Evolutionary conservation across 2,888 invertebrate species (phyloP).

Genomic region (Trachelus iudaicus): DNA sequence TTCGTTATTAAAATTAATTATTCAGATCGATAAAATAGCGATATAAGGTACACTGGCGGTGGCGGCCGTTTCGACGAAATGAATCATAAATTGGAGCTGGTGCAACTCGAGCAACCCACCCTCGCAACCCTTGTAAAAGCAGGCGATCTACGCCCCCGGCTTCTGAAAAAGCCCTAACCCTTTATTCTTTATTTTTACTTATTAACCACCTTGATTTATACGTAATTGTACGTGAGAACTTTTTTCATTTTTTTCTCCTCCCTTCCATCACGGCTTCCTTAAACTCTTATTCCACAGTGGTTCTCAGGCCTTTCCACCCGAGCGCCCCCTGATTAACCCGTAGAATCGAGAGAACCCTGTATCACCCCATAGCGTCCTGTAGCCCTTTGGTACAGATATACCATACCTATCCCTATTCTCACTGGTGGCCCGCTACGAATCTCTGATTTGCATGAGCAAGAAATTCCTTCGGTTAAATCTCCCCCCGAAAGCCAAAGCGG

Average conservation of each 20-base stretch:
- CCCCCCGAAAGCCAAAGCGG: slow-evolving; percentile 39
- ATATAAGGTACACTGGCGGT: slow-evolving; percentile 58
- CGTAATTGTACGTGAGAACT: slow-evolving; percentile 54
- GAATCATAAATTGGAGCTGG: slow-evolving; percentile 63
- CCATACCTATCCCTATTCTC: not conserved
- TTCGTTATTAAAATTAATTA: slow-evolving; percentile 65
- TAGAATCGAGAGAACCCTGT: slow-evolving; percentile 35
- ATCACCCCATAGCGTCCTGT: not conserved
- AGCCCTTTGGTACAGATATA: not conserved
- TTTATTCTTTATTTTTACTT: slow-evolving; percentile 52
- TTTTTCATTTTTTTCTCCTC: slow-evolving; percentile 50
- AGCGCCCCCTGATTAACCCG: slow-evolving; percentile 54
- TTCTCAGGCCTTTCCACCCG: slow-evolving; percentile 45
- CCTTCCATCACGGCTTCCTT: slow-evolving; percentile 9
- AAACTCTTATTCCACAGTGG: slow-evolving; percentile 46
- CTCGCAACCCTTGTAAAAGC: slow-evolving; percentile 26
- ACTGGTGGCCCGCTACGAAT: slow-evolving; percentile 34
- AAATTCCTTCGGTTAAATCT: slow-evolving; percentile 53
- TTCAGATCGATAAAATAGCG: slow-evolving; percentile 63
- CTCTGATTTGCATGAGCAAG: slow-evolving; percentile 59
- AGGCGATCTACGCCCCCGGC: not conserved
- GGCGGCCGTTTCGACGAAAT: slow-evolving; percentile 60
- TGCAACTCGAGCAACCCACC: slow-evolving; percentile 34
- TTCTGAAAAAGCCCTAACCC: slow-evolving; percentile 40
- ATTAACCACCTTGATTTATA: slow-evolving; percentile 60